Percentiles rank a stretch among this genome's conserved stretches.
Conservation (phyloP, 2,888 invertebrate genomes). For the Caenorhabditis sp. region DNA sequence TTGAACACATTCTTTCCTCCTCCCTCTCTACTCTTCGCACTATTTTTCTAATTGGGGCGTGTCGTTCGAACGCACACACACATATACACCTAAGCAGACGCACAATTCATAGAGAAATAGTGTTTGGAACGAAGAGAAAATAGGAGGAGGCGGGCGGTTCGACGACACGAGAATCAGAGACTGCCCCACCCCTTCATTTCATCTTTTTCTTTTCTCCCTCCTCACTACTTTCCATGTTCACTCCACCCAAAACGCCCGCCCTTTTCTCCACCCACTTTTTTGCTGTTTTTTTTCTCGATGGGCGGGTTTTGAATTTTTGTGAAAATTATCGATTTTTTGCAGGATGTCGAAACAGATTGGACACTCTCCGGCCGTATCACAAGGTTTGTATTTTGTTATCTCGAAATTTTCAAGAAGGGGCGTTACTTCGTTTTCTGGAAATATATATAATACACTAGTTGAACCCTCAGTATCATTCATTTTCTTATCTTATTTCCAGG, state of each 20-base stretch:
- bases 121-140: neutral
- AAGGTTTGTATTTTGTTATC: neutral
- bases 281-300: neutral
- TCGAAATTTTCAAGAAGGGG: neutral
- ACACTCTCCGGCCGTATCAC: neutral
- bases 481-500: too few relatives aligned
- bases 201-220: neutral
- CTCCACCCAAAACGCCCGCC: neutral
- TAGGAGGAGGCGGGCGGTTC: neutral
- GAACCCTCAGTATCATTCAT: too few relatives aligned
- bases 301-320: neutral
- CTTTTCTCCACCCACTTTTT: neutral
- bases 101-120: neutral
- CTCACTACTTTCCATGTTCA: neutral
- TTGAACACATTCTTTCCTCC: neutral
- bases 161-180: neutral
- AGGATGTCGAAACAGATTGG: slow-evolving; percentile 4
- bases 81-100: neutral
- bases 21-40: neutral
- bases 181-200: neutral
- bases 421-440: neutral
- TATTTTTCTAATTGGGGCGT: slow-evolving; percentile 8
- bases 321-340: neutral
- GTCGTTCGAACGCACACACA: neutral
- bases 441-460: too few relatives aligned